Evolutionary conservation across 1,140 invertebrate genomes (phyloP), one percentile per base, ranked within the genome.

Genomic region (Eueides isabella): DNA sequence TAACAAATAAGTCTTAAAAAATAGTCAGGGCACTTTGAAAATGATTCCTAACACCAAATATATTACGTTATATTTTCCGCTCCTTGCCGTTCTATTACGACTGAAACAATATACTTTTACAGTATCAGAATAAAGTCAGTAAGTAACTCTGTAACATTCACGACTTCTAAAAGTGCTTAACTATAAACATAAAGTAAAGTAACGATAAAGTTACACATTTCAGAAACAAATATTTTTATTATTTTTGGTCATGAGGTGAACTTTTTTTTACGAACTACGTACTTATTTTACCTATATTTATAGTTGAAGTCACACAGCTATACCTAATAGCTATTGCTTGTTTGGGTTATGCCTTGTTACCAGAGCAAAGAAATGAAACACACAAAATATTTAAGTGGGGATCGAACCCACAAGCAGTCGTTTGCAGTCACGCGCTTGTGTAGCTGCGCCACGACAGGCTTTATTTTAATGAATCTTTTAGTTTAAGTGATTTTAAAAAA

Each of bases 191-290:
- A 67, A 72, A 72, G 23, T 1, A 61, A 72, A 23, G 63, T 61
- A 55, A 72, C 48, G 48, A 72, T 23, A 23, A 23, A 12, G 44
- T 67, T 72, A 28, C 35, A 28, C 30, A n/a, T 72, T 67, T 67
- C 48, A 28, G 9, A 35, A 62, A 41, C 30, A 66, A 72, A 67
- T 16, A 16, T 29, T 72, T 72, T 74, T 74, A 69, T 69, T 74
- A 61, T 67, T 29, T 68, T 19, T 44, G 7, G 16, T 44, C 16
- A 44, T 44, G 2, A 19, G 6, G 2, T 9, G 0, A 44, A n/a
- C 5, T 44, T 44, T 44, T 5, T 44, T 6, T 9, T 41, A 16
- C 0, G 38, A 0, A 1, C 7, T 38, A 4, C 16, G 14, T 38
- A 1, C 16, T n/a, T 44, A n/a, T 19, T 44, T 44, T n/a, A 9